Evolutionary conservation across 2,113 vertebrate species (phyloP).

Genomic region (Hyaena hyaena): DNA sequence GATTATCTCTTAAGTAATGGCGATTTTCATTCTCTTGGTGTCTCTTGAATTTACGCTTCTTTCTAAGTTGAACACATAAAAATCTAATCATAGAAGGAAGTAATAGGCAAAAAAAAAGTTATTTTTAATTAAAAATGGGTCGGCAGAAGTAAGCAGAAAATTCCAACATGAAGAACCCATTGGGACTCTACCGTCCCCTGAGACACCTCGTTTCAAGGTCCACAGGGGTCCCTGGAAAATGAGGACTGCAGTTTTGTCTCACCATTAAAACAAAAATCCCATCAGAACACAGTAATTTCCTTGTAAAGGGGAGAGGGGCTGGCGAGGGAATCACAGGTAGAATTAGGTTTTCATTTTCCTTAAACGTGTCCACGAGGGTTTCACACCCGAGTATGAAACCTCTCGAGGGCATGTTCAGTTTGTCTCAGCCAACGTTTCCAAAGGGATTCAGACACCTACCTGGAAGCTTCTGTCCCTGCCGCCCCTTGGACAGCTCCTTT

Average conservation of each 20-base stretch:
- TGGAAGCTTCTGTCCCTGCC: rapidly evolving
- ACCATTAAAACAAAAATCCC: conserved; percentile 17
- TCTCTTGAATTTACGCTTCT: background rate
- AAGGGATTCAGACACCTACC: background rate
- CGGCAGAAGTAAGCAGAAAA: background rate
- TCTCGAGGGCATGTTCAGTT: background rate
- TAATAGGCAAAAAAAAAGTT: background rate
- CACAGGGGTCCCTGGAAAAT: background rate
- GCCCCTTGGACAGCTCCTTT: rapidly evolving
- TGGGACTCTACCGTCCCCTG: background rate
- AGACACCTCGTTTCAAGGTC: background rate
- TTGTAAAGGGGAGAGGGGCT: background rate
- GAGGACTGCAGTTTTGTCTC: background rate
- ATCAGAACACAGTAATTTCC: background rate
- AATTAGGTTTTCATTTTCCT: background rate
- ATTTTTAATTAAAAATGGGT: conserved; percentile 8
- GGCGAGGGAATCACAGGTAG: background rate
- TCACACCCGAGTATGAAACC: no score
- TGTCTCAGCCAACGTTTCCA: background rate
- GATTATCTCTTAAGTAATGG: background rate
- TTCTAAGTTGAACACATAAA: background rate
- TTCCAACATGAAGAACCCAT: background rate
- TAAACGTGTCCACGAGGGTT: background rate
- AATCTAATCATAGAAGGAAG: background rate
- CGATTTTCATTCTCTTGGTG: background rate